Base-by-base conservation (phyloP, 1,140 invertebrate genomes). In the Bradysia coprophila region DNA sequence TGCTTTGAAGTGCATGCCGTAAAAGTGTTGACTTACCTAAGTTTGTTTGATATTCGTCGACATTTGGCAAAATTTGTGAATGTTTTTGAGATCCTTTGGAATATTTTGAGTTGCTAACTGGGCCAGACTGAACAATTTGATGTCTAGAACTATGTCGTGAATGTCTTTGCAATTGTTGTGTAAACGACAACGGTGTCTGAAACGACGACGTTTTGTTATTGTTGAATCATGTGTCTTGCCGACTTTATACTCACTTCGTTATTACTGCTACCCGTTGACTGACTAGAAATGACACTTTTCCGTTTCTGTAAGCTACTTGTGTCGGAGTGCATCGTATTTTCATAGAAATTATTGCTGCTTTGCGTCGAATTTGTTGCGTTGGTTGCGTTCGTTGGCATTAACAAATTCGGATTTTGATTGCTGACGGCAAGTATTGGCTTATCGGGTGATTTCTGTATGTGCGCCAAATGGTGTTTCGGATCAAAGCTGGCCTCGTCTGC, bases 101-200 rank as follows among this genome's bases (percentile, higher is more conserved):
- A 49, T 71, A 71, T 49, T 73, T 59, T 13, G 55, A 53, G 45
- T 51, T 59, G 20, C 56, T 46, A 46, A 59, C 53, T 28, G 59
- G 47, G 11, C 46, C 34, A 43, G 45, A 46, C 39, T 50, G 49
- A 33, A 50, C 44, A 38, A 50, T 48, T 13, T 46, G 53, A 50
- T 59, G 57, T 22, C 57, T 55, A 21, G 55, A 57, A 45, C 52
- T 57, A 0, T 59, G 50, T 40, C 58, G 58, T 38, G 52, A 57
- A 41, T 61, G 58, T 39, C 56, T 69, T 47, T 85, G 80, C 21
- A 85, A 55, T 61, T 84, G 81, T 56, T 84, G 80, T 2, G 80
- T 83, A 50, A 84, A 84, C 22, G 78, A 70, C 38, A 76, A 63
- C 22, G 69, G 68, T 38, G 54, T 53, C 54, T 71, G 54, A n/a